Evolutionary conservation across 2,888 invertebrate species (phyloP).

Genomic region (Bombylius major): DNA sequence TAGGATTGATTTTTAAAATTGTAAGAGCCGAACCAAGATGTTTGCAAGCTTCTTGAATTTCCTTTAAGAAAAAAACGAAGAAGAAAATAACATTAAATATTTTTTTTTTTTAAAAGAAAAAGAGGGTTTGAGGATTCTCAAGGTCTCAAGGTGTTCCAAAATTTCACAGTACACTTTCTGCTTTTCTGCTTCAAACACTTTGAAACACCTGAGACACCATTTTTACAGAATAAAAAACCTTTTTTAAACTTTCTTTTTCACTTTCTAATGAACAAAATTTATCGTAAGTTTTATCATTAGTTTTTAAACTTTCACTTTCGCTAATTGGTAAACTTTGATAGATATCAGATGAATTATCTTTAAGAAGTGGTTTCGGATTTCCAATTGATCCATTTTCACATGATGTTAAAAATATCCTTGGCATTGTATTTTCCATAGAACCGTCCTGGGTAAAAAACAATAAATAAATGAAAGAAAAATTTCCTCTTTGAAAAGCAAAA

Average conservation of each 20-base stretch:
- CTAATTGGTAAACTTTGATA: neutral
- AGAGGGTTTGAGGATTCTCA: no score
- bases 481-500: neutral
- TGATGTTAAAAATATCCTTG: conserved; percentile 1
- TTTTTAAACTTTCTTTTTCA: conserved; percentile 10
- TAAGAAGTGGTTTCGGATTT: neutral
- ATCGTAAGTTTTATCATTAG: neutral
- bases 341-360: neutral
- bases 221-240: neutral
- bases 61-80: conserved; percentile 1
- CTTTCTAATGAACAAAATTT: conserved; percentile 1
- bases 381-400: neutral
- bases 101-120: neutral
- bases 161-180: no score
- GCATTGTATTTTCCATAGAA: neutral
- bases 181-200: no score
- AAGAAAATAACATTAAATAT: neutral
- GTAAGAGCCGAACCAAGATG: conserved; percentile 10
- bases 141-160: no score
- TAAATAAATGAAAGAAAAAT: neutral
- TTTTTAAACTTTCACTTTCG: neutral
- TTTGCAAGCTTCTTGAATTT: conserved; percentile 10
- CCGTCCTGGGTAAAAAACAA: conserved; percentile 1
- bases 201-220: no score
- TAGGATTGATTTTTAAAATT: conserved; percentile 11